phyloP scores from a whole-genome alignment of 2,888 invertebrate genomes.

The Ametastegia equiseti region DNA sequence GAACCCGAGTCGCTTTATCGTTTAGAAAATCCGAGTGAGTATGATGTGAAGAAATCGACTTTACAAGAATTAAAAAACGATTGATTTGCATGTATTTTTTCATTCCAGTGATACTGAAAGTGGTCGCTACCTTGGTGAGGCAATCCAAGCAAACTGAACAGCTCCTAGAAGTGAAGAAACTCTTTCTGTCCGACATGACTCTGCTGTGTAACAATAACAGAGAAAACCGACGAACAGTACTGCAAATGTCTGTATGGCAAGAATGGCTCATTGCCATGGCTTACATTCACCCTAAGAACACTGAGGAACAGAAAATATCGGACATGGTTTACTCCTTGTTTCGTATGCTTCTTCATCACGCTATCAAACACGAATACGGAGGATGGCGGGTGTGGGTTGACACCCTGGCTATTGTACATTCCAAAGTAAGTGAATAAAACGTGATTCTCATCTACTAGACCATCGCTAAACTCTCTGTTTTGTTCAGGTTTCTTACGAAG shows the following conservation, averaged over 20 bases:
- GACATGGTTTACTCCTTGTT: constrained; percentile 99
- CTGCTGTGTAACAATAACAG: constrained; percentile 97
- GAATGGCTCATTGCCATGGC: constrained; percentile 99
- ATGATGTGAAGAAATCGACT: not conserved
- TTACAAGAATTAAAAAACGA: not conserved
- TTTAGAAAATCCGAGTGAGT: constrained; percentile 97
- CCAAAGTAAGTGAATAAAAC: constrained; percentile 84
- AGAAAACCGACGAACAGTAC: constrained; percentile 96
- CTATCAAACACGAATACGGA: constrained; percentile 99
- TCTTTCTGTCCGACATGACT: constrained; percentile 99
- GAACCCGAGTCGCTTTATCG: constrained; percentile 97
- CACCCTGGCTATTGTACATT: constrained; percentile 98
- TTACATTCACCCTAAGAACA: constrained; percentile 97
- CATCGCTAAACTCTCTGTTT: constrained; percentile 30
- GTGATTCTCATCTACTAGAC: not conserved
- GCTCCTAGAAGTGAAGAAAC: constrained; percentile 94
- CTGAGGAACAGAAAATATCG: constrained; percentile 96
- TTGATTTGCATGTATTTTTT: no score
- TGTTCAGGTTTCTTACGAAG: constrained; percentile 95
- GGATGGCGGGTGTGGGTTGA: constrained; percentile 99
- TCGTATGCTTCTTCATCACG: constrained; percentile 98
- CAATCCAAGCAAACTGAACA: constrained; percentile 97
- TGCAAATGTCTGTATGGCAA: constrained; percentile 99
- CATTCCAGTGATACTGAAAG: constrained; percentile 97
- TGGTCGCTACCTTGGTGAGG: constrained; percentile 96